Conservation (phyloP, 2,888 invertebrate genomes). For the Aricia artaxerxes region DNA sequence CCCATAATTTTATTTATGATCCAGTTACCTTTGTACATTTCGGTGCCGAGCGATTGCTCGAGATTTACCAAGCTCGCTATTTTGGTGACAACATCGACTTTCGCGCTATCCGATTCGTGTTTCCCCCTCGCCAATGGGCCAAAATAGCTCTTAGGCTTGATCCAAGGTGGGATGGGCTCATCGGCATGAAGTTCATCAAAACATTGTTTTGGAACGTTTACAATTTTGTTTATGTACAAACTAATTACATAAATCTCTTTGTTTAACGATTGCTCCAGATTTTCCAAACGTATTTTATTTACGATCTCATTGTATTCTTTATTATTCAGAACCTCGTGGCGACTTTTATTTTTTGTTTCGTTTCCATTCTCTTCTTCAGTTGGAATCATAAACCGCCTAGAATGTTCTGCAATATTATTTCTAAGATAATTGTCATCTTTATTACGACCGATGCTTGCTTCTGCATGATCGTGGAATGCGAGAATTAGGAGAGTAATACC, state of each 20-base stretch:
- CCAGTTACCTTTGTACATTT: not conserved
- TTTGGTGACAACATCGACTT: not conserved
- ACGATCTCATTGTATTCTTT: not conserved
- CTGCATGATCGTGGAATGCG: not conserved
- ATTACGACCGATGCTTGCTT: not conserved
- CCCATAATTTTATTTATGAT: conserved; percentile 1
- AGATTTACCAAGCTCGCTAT: not conserved
- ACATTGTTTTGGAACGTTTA: not conserved
- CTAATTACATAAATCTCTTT: not conserved
- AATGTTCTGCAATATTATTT: not conserved
- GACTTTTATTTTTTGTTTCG: not conserved
- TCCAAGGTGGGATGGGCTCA: not conserved
- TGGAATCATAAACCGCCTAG: not conserved
- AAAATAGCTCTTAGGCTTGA: not conserved
- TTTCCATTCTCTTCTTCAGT: not conserved
- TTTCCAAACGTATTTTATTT: not conserved
- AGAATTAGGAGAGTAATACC: not conserved
- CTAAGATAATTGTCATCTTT: not conserved
- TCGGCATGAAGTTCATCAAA: not conserved
- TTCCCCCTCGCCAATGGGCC: not conserved
- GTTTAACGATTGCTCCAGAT: not conserved
- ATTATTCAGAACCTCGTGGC: not conserved
- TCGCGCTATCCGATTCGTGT: not conserved
- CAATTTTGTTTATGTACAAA: not conserved
- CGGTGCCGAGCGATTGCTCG: not conserved